Percentiles rank a stretch among this genome's conserved stretches.
These are phyloP conservation scores for Rhipidura dahli DNA, from an alignment of 2,113 vertebrate species.

Conservation along the genomic window DNA sequence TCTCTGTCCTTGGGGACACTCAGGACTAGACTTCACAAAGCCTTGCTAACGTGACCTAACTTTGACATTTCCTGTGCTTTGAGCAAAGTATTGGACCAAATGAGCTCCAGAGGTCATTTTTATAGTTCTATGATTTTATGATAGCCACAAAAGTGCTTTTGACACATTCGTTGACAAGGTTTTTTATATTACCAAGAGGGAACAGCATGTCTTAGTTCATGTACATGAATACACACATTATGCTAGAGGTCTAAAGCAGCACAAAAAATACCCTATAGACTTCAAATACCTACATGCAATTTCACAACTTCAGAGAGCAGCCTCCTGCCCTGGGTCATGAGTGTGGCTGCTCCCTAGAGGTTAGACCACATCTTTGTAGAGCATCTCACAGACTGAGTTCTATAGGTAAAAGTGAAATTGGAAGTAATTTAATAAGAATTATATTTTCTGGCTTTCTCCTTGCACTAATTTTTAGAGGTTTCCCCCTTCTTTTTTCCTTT, in stretches of 20 bases:
- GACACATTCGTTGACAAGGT: neutral
- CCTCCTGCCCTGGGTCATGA: neutral
- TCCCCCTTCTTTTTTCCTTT: accelerated
- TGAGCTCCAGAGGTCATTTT: neutral
- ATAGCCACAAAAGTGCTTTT: neutral
- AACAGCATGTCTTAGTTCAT: neutral
- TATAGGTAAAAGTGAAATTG: neutral
- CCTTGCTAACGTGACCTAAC: neutral
- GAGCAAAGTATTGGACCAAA: neutral
- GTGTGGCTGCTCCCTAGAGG: neutral
- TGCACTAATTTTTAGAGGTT: neutral
- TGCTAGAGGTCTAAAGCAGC: neutral
- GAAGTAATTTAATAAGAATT: neutral
- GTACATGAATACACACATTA: neutral
- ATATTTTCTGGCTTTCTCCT: neutral
- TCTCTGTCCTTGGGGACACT: neutral
- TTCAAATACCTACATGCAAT: neutral
- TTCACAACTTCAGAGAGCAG: neutral
- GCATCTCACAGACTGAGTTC: neutral
- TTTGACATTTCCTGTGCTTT: neutral
- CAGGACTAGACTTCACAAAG: neutral
- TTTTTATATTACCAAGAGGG: neutral
- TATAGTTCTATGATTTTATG: neutral
- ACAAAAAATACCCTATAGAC: neutral
- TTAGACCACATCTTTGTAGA: accelerated